These are phyloP conservation scores for Dreissena polymorpha DNA, from an alignment of 1,140 invertebrate genomes.

Conservation along the genomic window DNA sequence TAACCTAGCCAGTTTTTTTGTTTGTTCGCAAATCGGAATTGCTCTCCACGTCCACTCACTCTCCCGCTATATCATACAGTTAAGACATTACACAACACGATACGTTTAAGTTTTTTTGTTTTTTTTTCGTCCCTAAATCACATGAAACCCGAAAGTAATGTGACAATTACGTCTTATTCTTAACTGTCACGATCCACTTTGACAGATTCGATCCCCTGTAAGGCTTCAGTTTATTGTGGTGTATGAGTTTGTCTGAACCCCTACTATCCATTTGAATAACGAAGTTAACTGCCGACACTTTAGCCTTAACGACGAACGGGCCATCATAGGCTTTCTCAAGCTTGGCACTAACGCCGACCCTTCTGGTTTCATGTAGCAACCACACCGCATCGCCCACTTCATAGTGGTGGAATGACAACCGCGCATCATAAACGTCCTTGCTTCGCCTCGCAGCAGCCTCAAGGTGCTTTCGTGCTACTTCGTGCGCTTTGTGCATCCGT, in stretches of 20 bases:
- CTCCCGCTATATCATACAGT: too few relatives aligned
- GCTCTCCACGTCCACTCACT: too few relatives aligned
- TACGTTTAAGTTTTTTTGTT: too few relatives aligned
- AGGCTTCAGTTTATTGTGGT: background rate
- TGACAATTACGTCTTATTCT: too few relatives aligned
- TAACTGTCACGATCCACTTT: background rate
- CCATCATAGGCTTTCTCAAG: conserved; percentile 19
- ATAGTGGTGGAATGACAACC: background rate
- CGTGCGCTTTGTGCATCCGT: background rate
- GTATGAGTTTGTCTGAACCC: background rate
- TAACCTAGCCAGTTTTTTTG: too few relatives aligned
- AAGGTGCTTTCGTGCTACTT: conserved; percentile 7
- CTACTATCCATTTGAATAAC: background rate
- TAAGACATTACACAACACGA: too few relatives aligned
- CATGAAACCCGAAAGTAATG: too few relatives aligned
- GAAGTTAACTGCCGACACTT: background rate
- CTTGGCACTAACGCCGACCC: background rate
- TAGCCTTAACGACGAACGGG: background rate
- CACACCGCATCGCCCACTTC: conserved; percentile 9
- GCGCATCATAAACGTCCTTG: conserved; percentile 10
- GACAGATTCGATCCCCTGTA: background rate
- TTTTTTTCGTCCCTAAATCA: too few relatives aligned
- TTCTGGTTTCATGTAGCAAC: conserved; percentile 8
- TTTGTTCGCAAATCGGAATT: too few relatives aligned
- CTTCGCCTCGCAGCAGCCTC: background rate